phyloP scores from a whole-genome alignment of 2,888 invertebrate species.

The Incurvaria masculella region DNA sequence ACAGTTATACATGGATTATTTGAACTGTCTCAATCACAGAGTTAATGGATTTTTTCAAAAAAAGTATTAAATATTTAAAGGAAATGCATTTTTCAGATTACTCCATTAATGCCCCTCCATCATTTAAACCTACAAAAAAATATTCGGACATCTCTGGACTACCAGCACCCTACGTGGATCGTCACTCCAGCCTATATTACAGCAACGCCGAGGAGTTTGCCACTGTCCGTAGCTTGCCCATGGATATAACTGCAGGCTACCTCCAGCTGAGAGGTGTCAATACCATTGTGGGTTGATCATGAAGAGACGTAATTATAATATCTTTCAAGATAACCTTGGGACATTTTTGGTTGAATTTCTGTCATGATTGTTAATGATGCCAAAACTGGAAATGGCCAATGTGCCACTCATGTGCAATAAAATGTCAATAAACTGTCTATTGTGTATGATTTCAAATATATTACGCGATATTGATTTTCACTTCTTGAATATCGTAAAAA shows the following conservation, averaged over 20 bases:
- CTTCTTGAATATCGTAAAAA: no score
- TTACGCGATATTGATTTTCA: no score
- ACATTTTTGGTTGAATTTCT: no score
- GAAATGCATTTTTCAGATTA: constrained; percentile 60
- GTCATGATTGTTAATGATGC: no score
- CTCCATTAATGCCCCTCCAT: constrained; percentile 87
- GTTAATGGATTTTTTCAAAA: constrained; percentile 4
- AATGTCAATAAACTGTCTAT: no score
- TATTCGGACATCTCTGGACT: constrained; percentile 92
- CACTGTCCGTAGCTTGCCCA: constrained; percentile 80
- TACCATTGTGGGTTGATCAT: constrained; percentile 64
- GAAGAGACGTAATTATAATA: background rate
- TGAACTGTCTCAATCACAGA: constrained; percentile 3
- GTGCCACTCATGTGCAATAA: no score
- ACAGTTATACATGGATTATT: background rate
- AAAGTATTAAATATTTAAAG: constrained; percentile 1
- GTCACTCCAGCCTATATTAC: constrained; percentile 84
- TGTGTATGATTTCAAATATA: no score
- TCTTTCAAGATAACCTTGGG: no score
- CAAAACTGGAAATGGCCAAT: no score
- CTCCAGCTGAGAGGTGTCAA: constrained; percentile 80
- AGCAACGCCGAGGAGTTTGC: constrained; percentile 85
- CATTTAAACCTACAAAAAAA: constrained; percentile 87
- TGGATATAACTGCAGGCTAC: constrained; percentile 90
- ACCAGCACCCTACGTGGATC: constrained; percentile 85